Conservation (phyloP, 1,140 invertebrate species). For the Apis florea region DNA sequence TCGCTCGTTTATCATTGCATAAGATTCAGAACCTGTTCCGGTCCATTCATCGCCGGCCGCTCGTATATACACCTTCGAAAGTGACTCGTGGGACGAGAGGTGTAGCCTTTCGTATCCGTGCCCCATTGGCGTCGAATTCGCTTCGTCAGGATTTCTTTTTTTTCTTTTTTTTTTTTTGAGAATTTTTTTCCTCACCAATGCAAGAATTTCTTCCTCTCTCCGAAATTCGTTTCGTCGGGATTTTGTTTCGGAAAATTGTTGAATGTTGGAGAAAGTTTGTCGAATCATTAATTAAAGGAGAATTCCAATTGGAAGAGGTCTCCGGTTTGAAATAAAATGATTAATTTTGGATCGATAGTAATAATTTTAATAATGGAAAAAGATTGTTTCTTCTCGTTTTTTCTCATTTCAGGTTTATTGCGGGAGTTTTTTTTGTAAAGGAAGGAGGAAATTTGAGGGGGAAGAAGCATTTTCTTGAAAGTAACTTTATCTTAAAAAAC, state of each 20-base stretch:
- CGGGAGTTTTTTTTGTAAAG: too few relatives aligned
- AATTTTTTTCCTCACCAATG: neutral
- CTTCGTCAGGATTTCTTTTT: neutral
- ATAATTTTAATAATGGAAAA: too few relatives aligned
- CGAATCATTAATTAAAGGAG: too few relatives aligned
- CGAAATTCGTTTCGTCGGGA: neutral
- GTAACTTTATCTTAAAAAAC: neutral
- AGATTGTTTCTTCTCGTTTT: too few relatives aligned
- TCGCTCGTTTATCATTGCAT: slow-evolving; percentile 78
- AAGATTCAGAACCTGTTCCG: slow-evolving; percentile 78
- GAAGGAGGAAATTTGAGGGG: too few relatives aligned
- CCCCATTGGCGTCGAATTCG: slow-evolving; percentile 51
- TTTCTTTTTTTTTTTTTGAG: neutral
- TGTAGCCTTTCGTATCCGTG: slow-evolving; percentile 33
- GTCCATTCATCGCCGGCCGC: slow-evolving; percentile 73
- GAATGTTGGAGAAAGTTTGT: too few relatives aligned
- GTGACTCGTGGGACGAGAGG: slow-evolving; percentile 59
- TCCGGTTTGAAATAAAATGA: too few relatives aligned
- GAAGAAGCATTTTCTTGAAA: neutral
- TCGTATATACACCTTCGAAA: slow-evolving; percentile 61
- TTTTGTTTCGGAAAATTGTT: too few relatives aligned
- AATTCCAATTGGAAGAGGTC: too few relatives aligned
- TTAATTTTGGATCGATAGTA: too few relatives aligned
- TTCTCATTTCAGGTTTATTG: too few relatives aligned
- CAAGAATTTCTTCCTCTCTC: too few relatives aligned